Evolutionary conservation across 64 coral and sea anemone genomes (phyloP).

Genomic region (Montipora efflorescens): DNA sequence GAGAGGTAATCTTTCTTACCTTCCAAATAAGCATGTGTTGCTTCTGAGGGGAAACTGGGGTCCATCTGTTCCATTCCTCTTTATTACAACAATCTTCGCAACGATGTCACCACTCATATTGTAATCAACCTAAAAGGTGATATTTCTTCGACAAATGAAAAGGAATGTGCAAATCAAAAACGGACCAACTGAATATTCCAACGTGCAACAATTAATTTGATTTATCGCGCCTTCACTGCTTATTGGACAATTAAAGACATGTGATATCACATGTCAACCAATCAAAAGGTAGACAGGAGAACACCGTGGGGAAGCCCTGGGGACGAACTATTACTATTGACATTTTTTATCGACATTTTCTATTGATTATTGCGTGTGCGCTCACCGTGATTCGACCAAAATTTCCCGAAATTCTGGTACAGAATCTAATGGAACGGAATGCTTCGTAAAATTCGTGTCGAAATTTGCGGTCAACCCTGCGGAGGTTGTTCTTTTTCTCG

Average conservation of each 20-base stretch:
- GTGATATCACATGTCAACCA: neutral
- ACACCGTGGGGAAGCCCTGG: neutral
- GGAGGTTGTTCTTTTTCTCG: too few species aligned
- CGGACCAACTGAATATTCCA: conserved; percentile 12
- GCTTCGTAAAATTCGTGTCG: too few species aligned
- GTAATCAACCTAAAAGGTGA: conserved; percentile 1
- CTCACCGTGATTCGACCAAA: too few species aligned
- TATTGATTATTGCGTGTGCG: too few species aligned
- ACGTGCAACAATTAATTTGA: conserved; percentile 9
- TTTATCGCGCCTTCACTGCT: conserved; percentile 6
- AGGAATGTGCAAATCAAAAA: neutral
- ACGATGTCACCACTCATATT: conserved; percentile 74
- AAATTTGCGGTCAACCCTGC: too few species aligned
- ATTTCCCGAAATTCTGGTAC: too few species aligned
- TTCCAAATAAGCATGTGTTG: conserved; percentile 85
- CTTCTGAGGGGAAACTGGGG: conserved; percentile 88
- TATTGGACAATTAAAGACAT: conserved; percentile 26
- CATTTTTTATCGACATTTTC: too few species aligned
- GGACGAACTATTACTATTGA: neutral
- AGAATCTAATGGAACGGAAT: too few species aligned
- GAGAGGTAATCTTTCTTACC: conserved; percentile 41
- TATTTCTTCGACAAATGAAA: neutral
- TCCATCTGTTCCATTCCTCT: conserved; percentile 86
- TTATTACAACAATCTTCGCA: conserved; percentile 86
- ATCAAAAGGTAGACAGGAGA: neutral